Evolutionary conservation across 2,113 vertebrate genomes (phyloP), one percentile per base, ranked within the genome.

Genomic region (Lagopus muta): DNA sequence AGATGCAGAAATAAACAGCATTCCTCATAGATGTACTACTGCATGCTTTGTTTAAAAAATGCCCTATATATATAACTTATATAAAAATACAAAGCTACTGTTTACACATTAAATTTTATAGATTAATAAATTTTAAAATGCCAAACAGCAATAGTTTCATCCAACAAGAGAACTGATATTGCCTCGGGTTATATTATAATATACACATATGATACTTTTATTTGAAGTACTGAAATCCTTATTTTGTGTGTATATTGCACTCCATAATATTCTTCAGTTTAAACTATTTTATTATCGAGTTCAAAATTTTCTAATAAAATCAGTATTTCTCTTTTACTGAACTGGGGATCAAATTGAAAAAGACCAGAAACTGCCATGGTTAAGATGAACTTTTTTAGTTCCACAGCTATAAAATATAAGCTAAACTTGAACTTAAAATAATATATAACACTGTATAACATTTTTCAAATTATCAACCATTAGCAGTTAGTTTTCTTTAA

Each of bases 351-450:
- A 43, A 84, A 71, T 21, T 40, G 6, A 58, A 86, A 83, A 62
- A 50, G 1, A 38, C 12, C 16, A 12, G 6, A 22, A 36, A 43
- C 3, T 38, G 27, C 10, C 4, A 36, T 1, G 0, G 7, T 43
- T 74, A 42, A 76, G 86, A 47, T 50, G 0, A 28, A 7, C 25
- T 57, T 67, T 45, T 10, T 36, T 34, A 60, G 3, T 2, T 1
- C 20, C 25, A 36, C 2, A 77, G 4, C 8, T 32, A 71, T 64
- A 47, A 70, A 83, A 42, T 14, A 1, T 3, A 71, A 62, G 3
- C 6, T 69, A 43, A 75, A 76, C 5, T 78, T 72, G 7, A 78
- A 57, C 48, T 86, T 34, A 74, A 11, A 89, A 2, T 2, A 64
- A 3, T 74, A 47, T 10, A 54, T 28, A 54, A 54, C 12, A 4